Evolutionary conservation across 2,888 invertebrate genomes (phyloP), one percentile per base, ranked within the genome.

Genomic region (Watsonalla binaria): DNA sequence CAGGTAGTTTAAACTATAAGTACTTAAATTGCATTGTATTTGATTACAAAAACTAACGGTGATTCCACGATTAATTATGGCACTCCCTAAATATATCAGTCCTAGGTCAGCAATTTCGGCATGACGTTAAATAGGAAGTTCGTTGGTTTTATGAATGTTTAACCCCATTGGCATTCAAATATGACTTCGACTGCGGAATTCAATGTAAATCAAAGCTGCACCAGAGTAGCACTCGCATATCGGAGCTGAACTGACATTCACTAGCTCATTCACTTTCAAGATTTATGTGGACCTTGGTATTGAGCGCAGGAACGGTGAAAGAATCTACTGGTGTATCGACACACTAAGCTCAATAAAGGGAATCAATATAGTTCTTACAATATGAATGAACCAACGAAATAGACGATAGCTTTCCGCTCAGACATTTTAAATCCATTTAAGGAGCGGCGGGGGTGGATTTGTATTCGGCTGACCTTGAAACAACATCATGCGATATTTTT

Each of bases 401-500:
- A 54, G 51, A 55, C 59, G 51, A 57, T 57, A 56, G 62, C 67
- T 73, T 66, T 72, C 72, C 69, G 68, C 65, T 72, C 72, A 69
- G 68, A 62, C 68, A 63, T 73, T 81, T 80, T 81, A 70, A 70
- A 69, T 68, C 83, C 82, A 72, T 78, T 75, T 80, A 79, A 68
- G 84, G 82, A 60, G 58, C 62, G 69, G 68, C 75, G 79, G 78
- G 80, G 79, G 80, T 80, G 78, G 77, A 63, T 66, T 72, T 65
- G 66, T 68, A 67, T 63, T 65, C 60, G 51, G 60, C 55, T 61
- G 73, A 68, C 77, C 89, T 87, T 88, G 84, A 76, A 66, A 70
- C 82, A 74, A 80, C 85, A 86, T 87, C 86, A 86, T 86, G 82
- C 87, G 86, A 87, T 89, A 90, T 90, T 90, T 90, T 88, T 80